Conservation (phyloP, 2,113 vertebrate species). For the Chaetura pelagica region DNA sequence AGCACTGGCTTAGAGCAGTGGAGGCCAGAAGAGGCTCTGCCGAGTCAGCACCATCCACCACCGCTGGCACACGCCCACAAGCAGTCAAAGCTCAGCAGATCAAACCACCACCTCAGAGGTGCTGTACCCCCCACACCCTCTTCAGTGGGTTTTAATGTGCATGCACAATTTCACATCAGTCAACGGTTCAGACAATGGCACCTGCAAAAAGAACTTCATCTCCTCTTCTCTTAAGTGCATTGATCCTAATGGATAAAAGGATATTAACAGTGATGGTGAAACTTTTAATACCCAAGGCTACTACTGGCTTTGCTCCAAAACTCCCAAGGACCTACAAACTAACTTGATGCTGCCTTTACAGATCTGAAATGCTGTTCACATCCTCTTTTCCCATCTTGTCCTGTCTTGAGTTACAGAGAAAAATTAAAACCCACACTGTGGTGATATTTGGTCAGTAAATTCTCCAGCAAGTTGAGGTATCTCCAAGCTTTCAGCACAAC, state of each 20-base stretch:
- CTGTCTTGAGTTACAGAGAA: background rate
- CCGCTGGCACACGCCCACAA: background rate
- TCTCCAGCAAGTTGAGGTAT: background rate
- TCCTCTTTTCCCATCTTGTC: background rate
- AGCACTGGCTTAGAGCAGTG: accelerated
- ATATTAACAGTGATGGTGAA: background rate
- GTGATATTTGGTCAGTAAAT: background rate
- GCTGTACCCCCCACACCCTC: background rate
- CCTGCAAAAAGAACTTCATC: background rate
- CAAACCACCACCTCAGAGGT: background rate
- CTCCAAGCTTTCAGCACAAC: background rate
- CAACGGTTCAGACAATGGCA: background rate
- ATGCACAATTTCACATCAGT: background rate
- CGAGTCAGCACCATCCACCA: background rate
- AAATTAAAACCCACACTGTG: background rate
- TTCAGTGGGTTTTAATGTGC: background rate
- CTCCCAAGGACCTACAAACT: background rate
- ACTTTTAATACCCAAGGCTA: background rate
- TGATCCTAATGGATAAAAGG: background rate
- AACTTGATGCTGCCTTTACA: background rate
- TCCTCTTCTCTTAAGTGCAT: background rate
- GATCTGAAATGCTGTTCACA: background rate
- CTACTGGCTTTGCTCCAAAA: background rate
- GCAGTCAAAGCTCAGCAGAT: background rate
- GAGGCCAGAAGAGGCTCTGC: background rate